Base-by-base conservation (phyloP, 2,797 vertebrate genomes). In the Hapalemur alaotrensis region DNA sequence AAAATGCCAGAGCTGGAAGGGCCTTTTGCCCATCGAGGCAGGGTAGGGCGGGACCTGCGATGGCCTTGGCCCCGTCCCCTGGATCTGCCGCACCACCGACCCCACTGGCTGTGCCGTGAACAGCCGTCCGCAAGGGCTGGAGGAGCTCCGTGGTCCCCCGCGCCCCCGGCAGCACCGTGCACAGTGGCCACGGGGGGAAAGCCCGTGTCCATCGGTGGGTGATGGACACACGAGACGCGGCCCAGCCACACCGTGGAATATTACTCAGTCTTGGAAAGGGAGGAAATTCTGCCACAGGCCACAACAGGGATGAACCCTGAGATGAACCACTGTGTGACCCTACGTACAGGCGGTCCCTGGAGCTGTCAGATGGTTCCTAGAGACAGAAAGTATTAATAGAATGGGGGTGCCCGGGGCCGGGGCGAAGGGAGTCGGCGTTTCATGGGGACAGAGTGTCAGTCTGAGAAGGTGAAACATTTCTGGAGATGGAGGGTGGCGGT, bases 51-150 rank as follows among this genome's bases (percentile, higher is more conserved):
- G 61, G 63, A 30, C 25, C 32, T 25, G 3, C 5, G 14, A 17
- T 2, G 30, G 30, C 12, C 59, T 25, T 7, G 3, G 54, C 17
- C 25, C 20, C 5, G 18, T 28, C 28, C 2, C 46, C 69, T 5
- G 32, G 1, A 35, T 46, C 32, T 28, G 61, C 4, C 35, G 48
- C n/a, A 2, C 30, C 1, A n/a, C 1, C 0, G 0, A 23, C 12
- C 70, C 63, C 18, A 7, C 10, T 8, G 35, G 38, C 46, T 25
- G 7, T 5, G 35, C 38, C 11, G 17, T 7, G 30, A 69, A 84
- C 30, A 35, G 10, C 72, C 61, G 1, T 23, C 32, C 75, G 32
- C 22, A 4, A 15, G 50, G n/a, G 35, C 20, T 15, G 1, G 75
- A 22, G 23, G n/a, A n/a, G 50, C 13, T 5, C 7, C 2, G 2